Evolutionary conservation across 2,888 invertebrate species (phyloP).

Genomic region (Watsonalla binaria): DNA sequence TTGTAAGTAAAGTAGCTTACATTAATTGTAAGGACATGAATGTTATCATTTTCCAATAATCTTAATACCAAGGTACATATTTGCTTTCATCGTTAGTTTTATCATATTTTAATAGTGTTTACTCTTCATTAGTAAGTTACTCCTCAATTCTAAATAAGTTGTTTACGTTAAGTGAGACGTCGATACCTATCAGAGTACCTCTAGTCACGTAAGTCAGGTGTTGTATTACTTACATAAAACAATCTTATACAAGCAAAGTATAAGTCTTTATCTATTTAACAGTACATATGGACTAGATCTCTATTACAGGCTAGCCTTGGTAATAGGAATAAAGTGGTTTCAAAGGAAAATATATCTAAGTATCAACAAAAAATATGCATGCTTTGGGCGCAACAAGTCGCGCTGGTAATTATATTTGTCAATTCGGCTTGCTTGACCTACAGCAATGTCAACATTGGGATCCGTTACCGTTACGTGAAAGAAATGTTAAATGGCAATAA

Average conservation of each 20-base stretch:
- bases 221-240: constrained; percentile 43
- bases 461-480: too few relatives aligned
- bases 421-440: too few relatives aligned
- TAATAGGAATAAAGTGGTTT: neutral
- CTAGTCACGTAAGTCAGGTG: constrained; percentile 50
- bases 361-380: neutral
- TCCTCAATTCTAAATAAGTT: constrained; percentile 19
- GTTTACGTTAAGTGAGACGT: constrained; percentile 45
- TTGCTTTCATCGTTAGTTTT: too few relatives aligned
- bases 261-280: neutral
- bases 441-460: too few relatives aligned
- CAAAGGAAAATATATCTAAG: neutral
- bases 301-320: neutral
- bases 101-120: too few relatives aligned
- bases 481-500: too few relatives aligned
- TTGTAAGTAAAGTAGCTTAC: too few relatives aligned
- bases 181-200: constrained; percentile 24
- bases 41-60: too few relatives aligned
- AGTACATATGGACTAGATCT: neutral
- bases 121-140: too few relatives aligned
- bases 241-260: constrained; percentile 11
- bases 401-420: too few relatives aligned
- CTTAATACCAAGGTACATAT: too few relatives aligned
- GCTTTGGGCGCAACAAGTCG: neutral
- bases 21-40: too few relatives aligned